phyloP scores from a whole-genome alignment of 53 echinoderm and acorn worm genomes.

The Luidia sarsii region DNA sequence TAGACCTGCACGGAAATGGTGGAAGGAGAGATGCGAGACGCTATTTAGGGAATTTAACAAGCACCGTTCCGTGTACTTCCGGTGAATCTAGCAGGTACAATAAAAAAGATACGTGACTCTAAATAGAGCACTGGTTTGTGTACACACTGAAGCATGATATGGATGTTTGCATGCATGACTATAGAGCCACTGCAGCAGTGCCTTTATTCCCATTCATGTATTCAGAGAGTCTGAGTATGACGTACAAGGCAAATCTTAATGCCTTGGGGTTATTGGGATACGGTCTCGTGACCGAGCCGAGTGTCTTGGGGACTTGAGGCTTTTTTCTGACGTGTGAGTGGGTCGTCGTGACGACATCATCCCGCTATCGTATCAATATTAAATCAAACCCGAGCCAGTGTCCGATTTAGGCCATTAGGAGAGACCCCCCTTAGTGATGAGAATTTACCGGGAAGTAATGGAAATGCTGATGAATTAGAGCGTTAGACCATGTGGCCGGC shows the following conservation, averaged over 20 bases:
- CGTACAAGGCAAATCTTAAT: not conserved
- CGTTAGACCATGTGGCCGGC: too few species aligned
- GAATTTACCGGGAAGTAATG: too few species aligned
- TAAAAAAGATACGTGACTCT: not conserved
- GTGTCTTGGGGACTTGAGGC: too few species aligned
- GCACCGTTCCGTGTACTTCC: not conserved
- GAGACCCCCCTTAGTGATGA: not conserved
- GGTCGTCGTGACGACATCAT: constrained; percentile 3
- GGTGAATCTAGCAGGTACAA: not conserved
- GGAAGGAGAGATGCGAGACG: too few species aligned
- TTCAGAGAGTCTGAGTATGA: not conserved
- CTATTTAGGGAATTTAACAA: not conserved
- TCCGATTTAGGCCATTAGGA: constrained; percentile 4
- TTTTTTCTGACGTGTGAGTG: not conserved
- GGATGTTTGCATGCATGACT: not conserved
- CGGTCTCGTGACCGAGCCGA: too few species aligned
- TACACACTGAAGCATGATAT: too few species aligned
- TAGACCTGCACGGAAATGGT: not conserved
- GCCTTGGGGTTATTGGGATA: too few species aligned
- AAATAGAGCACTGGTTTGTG: too few species aligned
- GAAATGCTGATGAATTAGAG: too few species aligned
- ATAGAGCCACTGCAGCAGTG: not conserved
- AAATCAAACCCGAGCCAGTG: not conserved
- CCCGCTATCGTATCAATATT: not conserved
- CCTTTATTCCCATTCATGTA: not conserved